Evolutionary conservation across 2,888 invertebrate species (phyloP).

Genomic region (Tortricodes alternella): DNA sequence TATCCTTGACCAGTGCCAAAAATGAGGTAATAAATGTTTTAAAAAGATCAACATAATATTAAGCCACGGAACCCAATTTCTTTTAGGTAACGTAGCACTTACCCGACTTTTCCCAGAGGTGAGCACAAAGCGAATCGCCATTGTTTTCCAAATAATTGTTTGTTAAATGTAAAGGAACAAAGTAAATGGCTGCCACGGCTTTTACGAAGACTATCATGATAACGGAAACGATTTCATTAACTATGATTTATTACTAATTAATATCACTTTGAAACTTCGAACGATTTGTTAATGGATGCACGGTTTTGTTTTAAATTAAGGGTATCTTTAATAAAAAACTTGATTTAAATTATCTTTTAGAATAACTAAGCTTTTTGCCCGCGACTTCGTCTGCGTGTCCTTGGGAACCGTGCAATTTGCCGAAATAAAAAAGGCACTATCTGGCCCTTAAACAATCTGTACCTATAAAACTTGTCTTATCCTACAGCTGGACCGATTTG

Average conservation of each 20-base stretch:
- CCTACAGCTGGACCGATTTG: too few species aligned
- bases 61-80: constrained; percentile 15
- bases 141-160: constrained; percentile 27
- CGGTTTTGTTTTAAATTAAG: too few species aligned
- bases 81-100: not conserved
- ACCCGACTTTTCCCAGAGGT: constrained; percentile 9
- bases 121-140: constrained; percentile 21
- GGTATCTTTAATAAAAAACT: too few species aligned
- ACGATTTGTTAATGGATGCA: constrained; percentile 7
- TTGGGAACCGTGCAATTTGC: too few species aligned
- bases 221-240: constrained; percentile 10
- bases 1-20: too few species aligned
- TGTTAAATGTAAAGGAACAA: constrained; percentile 24
- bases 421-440: too few species aligned
- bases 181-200: constrained; percentile 11
- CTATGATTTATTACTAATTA: constrained; percentile 27
- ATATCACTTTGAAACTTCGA: constrained; percentile 6
- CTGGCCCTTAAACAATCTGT: too few species aligned
- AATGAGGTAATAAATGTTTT: not conserved
- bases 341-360: too few species aligned
- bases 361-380: too few species aligned
- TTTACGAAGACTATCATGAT: constrained; percentile 1
- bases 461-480: too few species aligned
- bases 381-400: too few species aligned
- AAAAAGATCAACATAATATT: too few species aligned